Conservation (phyloP, 2,797 vertebrate genomes). For the Squalus acanthias region DNA sequence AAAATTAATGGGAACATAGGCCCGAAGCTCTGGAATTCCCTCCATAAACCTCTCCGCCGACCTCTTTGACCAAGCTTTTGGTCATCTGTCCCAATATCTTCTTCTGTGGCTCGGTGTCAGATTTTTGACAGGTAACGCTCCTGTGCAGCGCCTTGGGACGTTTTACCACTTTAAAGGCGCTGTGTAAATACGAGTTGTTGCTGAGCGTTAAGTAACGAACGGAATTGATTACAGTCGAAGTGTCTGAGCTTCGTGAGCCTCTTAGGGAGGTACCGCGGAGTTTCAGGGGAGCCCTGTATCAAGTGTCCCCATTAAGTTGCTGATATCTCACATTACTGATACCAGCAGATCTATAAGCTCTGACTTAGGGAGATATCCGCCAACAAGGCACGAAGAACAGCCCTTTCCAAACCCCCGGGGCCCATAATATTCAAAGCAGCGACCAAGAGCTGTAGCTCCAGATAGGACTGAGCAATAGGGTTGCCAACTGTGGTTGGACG, state of each 20-base stretch:
- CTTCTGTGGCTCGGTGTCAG: neutral
- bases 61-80: neutral
- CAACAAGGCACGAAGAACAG: neutral
- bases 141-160: neutral
- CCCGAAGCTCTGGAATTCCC: neutral
- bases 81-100: neutral
- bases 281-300: neutral
- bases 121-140: neutral
- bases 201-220: neutral
- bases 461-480: neutral
- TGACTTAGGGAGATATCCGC: neutral
- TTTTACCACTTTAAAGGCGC: neutral
- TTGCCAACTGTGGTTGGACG: neutral
- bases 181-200: neutral
- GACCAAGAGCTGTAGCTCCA: neutral
- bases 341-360: neutral
- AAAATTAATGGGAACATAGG: too few relatives aligned
- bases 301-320: neutral
- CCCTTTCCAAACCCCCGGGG: neutral
- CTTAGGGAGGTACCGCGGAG: neutral
- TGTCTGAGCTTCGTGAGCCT: neutral
- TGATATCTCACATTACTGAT: neutral
- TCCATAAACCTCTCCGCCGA: neutral
- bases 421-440: neutral
- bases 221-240: neutral